A percentile compares a stretch with the other conserved stretches of the same genome.
Conservation (phyloP, 2,888 invertebrate species). For the Drosophila lacicola region DNA sequence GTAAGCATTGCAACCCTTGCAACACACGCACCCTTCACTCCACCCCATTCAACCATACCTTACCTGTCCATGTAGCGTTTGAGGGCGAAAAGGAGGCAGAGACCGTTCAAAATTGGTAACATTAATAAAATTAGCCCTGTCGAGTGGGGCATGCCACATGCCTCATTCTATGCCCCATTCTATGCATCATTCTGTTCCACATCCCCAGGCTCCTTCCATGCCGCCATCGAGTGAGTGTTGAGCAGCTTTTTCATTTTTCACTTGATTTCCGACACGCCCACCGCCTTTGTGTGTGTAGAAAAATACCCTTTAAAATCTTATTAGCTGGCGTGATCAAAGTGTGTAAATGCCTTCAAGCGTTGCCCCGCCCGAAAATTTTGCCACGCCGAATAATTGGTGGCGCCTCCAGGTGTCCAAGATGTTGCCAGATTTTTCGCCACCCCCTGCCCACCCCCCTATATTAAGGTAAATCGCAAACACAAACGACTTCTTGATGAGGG, state of each 20-base stretch:
- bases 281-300: slow-evolving; percentile 5
- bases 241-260: slow-evolving; percentile 54
- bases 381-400: slow-evolving; percentile 25
- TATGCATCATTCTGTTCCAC: slow-evolving; percentile 3
- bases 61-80: slow-evolving; percentile 38
- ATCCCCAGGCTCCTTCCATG: slow-evolving; percentile 6
- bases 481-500: slow-evolving; percentile 60
- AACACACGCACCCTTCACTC: background rate
- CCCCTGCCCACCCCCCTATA: background rate
- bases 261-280: slow-evolving; percentile 39
- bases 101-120: slow-evolving; percentile 71
- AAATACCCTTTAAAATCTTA: slow-evolving; percentile 66
- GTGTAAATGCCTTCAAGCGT: slow-evolving; percentile 19
- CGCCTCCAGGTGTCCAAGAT: slow-evolving; percentile 47
- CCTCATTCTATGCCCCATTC: slow-evolving; percentile 24
- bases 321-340: slow-evolving; percentile 70
- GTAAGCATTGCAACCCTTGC: slow-evolving; percentile 62
- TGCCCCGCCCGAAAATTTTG: background rate
- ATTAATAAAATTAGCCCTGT: slow-evolving; percentile 80
- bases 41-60: background rate
- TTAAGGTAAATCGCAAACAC: slow-evolving; percentile 19
- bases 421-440: slow-evolving; percentile 28
- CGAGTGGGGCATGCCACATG: slow-evolving; percentile 34
- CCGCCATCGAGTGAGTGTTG: slow-evolving; percentile 22
- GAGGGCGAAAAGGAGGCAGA: background rate